A percentile compares a stretch with the other conserved stretches of the same genome.
Evolutionary conservation across 2,113 vertebrate species (phyloP).

Genomic region (Tauraco erythrolophus): DNA sequence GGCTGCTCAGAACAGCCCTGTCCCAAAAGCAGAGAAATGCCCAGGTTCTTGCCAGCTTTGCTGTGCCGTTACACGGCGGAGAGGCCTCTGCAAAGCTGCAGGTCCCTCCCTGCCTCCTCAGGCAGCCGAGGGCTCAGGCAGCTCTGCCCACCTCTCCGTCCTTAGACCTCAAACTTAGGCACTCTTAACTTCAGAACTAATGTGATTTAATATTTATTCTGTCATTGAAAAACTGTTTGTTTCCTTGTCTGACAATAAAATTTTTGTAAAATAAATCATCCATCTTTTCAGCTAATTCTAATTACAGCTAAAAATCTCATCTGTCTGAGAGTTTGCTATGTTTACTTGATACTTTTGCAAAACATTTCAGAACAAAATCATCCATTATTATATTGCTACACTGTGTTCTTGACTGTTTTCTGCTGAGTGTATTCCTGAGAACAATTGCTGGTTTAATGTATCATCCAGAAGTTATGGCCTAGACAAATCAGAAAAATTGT

Average conservation of each 20-base stretch:
- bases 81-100: neutral
- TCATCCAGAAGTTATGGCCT: conserved; percentile 12
- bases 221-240: conserved; percentile 33
- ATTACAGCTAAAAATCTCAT: conserved; percentile 38
- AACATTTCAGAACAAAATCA: conserved; percentile 53
- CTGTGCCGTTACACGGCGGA: fast-evolving
- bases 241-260: conserved; percentile 41
- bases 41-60: neutral
- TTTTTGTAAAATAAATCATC: conserved; percentile 42
- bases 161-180: neutral
- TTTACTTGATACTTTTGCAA: conserved; percentile 48
- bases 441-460: conserved; percentile 37
- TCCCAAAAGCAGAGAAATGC: no score
- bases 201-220: conserved; percentile 52
- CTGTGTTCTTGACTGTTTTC: neutral
- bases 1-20: neutral
- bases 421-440: conserved; percentile 22
- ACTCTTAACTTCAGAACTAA: conserved; percentile 31
- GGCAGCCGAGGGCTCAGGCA: neutral
- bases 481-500: conserved; percentile 51
- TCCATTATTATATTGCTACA: conserved; percentile 45
- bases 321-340: conserved; percentile 41
- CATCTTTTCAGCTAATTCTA: conserved; percentile 69
- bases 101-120: neutral
- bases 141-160: neutral